phyloP scores from a whole-genome alignment of 1,140 invertebrate genomes.

The Drosophila nigromelanica region DNA sequence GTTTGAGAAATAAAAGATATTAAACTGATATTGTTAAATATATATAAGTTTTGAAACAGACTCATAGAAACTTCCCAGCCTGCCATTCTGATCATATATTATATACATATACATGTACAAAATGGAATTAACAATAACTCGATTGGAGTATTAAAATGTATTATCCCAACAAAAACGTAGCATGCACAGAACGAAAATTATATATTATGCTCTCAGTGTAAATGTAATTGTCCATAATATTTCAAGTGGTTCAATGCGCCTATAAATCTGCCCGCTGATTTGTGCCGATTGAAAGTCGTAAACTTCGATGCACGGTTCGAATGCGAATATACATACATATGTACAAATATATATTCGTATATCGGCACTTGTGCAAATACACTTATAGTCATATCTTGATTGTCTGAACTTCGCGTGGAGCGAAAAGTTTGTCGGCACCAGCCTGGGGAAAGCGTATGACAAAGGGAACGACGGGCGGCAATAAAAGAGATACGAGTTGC shows the following conservation, averaged over 20 bases:
- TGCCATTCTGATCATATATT: background rate
- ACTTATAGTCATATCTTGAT: constrained; percentile 12
- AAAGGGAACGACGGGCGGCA: constrained; percentile 62
- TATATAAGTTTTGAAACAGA: no score
- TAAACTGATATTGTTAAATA: no score
- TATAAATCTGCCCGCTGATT: constrained; percentile 11
- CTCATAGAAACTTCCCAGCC: background rate
- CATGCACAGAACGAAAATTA: no score
- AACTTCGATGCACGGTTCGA: constrained; percentile 9
- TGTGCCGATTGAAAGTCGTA: constrained; percentile 14
- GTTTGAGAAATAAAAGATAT: no score
- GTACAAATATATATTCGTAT: no score
- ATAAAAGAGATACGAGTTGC: constrained; percentile 53
- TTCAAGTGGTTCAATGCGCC: background rate
- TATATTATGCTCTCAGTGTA: background rate
- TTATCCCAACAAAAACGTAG: no score
- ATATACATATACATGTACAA: background rate
- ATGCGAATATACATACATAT: background rate
- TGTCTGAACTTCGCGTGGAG: background rate
- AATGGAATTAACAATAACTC: no score
- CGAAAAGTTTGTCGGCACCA: background rate
- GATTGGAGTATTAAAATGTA: no score
- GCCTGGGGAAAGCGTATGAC: constrained; percentile 26
- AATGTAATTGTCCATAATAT: background rate
- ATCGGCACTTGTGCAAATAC: constrained; percentile 9